These are phyloP conservation scores for Pelagia noctiluca DNA, from an alignment of 30 jellyfish, hydroid and myxozoan genomes.

Conservation along the genomic window DNA sequence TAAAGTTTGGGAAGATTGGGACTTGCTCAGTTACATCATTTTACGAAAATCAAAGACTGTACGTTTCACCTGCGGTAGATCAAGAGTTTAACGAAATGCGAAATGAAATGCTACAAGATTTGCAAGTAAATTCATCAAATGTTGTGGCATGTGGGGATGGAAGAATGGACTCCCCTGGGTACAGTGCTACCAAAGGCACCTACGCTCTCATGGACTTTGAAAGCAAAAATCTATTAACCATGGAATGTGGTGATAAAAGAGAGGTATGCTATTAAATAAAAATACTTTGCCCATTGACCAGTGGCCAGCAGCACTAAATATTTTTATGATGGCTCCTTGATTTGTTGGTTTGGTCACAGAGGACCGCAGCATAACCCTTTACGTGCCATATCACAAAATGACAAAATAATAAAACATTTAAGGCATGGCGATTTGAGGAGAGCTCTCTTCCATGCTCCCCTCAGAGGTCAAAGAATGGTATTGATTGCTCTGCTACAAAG, in stretches of 20 bases:
- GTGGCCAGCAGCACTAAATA: background rate
- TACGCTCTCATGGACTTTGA: conserved; percentile 54
- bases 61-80: conserved; percentile 51
- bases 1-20: conserved; percentile 29
- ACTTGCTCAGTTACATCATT: conserved; percentile 9
- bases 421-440: background rate
- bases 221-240: conserved; percentile 19
- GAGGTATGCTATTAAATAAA: no score
- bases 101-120: background rate
- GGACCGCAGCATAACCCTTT: no score
- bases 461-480: no score
- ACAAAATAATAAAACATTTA: no score
- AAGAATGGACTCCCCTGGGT: conserved; percentile 72
- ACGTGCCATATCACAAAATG: no score
- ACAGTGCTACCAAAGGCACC: conserved; percentile 57
- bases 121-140: background rate
- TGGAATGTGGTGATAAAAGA: conserved; percentile 53
- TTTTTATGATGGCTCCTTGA: background rate
- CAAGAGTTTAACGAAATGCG: conserved; percentile 31
- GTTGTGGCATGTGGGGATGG: conserved; percentile 53
- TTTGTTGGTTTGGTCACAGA: no score
- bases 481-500: background rate
- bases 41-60: conserved; percentile 23
- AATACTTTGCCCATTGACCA: no score
- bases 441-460: background rate